Percentiles rank a stretch among this genome's conserved stretches.
Conservation (phyloP, 2,888 invertebrate species). For the Macropis europaea region DNA sequence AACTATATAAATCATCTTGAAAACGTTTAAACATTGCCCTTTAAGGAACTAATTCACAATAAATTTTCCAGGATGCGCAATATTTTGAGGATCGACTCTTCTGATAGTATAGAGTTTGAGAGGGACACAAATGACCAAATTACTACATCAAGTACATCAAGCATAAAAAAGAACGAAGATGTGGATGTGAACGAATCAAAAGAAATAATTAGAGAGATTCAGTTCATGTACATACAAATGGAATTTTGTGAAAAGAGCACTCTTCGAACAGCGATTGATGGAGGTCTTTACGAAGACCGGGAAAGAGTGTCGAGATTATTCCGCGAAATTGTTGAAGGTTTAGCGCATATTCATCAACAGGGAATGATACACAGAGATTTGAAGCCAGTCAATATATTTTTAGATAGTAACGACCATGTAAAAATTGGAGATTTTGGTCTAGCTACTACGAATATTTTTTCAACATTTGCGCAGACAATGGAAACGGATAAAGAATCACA, state of each 20-base stretch:
- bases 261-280: slow-evolving; percentile 92
- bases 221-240: slow-evolving; percentile 97
- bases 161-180: slow-evolving; percentile 34
- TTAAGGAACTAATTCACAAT: neutral
- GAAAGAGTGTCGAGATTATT: slow-evolving; percentile 95
- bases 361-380: slow-evolving; percentile 93
- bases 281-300: slow-evolving; percentile 87
- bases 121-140: slow-evolving; percentile 74
- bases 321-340: slow-evolving; percentile 94
- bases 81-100: slow-evolving; percentile 76
- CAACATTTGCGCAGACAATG: slow-evolving; percentile 69
- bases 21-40: no score
- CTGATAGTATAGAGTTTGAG: slow-evolving; percentile 85
- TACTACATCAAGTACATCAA: slow-evolving; percentile 33
- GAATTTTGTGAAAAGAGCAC: slow-evolving; percentile 99
- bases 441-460: slow-evolving; percentile 89
- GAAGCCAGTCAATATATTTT: slow-evolving; percentile 96
- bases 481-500: slow-evolving; percentile 69
- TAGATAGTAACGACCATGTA: slow-evolving; percentile 96
- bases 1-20: no score
- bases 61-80: slow-evolving; percentile 67
- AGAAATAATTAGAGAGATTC: slow-evolving; percentile 78
- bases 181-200: slow-evolving; percentile 41
- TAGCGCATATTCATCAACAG: slow-evolving; percentile 95
- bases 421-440: slow-evolving; percentile 99